Conservation (phyloP, 2,797 vertebrate genomes). For the Cynopterus sphinx region DNA sequence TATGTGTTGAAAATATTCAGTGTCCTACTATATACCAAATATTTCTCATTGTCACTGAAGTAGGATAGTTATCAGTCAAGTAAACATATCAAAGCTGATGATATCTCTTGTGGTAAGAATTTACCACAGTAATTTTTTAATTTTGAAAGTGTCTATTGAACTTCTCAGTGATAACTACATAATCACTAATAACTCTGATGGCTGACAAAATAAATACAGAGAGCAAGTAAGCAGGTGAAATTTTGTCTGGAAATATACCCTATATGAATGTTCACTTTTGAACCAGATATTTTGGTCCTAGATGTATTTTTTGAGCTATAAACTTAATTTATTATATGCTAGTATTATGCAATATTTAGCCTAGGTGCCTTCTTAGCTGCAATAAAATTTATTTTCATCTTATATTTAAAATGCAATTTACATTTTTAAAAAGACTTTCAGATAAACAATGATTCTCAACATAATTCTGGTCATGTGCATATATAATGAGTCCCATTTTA, state of each 20-base stretch:
- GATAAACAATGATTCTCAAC: background rate
- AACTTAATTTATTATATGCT: background rate
- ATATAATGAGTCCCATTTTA: background rate
- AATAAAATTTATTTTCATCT: conserved; percentile 7
- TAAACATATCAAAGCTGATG: background rate
- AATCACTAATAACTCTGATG: background rate
- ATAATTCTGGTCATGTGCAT: conserved; percentile 7
- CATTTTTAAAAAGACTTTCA: background rate
- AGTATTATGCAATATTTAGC: background rate
- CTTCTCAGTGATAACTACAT: background rate
- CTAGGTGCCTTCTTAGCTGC: background rate
- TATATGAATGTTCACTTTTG: background rate
- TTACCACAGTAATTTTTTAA: background rate
- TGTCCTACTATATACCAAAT: background rate
- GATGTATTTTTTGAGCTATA: background rate
- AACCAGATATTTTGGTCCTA: background rate
- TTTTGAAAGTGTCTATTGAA: background rate
- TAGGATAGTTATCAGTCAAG: background rate
- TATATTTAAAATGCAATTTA: conserved; percentile 10
- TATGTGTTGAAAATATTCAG: background rate
- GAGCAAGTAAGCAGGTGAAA: background rate
- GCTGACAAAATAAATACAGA: background rate
- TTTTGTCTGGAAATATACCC: background rate
- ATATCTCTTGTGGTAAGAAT: background rate
- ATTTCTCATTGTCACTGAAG: background rate